phyloP scores from a whole-genome alignment of 1,140 invertebrate genomes.

The Phymorhynchus buccinoides region DNA sequence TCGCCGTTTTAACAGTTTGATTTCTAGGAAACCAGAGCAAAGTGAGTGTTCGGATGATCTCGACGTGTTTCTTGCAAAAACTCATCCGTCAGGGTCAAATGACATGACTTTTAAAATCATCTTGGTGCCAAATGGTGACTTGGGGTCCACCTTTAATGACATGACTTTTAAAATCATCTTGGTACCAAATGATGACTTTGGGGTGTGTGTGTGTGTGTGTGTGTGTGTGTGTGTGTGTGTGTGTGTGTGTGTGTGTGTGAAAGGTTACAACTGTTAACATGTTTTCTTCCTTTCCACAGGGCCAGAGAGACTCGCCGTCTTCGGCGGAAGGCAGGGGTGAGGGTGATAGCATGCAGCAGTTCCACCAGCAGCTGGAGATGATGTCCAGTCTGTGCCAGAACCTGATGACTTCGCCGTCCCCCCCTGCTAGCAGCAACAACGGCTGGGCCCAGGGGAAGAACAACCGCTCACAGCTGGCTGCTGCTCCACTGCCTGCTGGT shows the following conservation, averaged over 20 bases:
- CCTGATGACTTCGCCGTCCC: slow-evolving; percentile 44
- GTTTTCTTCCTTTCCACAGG: neutral
- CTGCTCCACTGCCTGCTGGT: slow-evolving; percentile 16
- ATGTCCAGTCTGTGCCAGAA: slow-evolving; percentile 59
- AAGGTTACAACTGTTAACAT: no score
- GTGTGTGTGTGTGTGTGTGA: neutral
- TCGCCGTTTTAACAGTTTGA: no score
- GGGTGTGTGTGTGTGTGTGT: neutral
- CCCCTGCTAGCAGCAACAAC: no score
- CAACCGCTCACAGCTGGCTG: slow-evolving; percentile 1
- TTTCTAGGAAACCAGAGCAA: no score
- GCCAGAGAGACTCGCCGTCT: slow-evolving; percentile 54
- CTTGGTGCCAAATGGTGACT: no score
- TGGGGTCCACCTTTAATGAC: no score
- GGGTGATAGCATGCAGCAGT: slow-evolving; percentile 1
- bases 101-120: no score
- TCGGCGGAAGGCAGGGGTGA: slow-evolving; percentile 58
- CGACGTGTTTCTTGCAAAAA: no score
- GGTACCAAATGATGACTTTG: no score
- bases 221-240: neutral
- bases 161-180: no score
- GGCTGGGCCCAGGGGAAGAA: neutral
- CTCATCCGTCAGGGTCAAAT: no score
- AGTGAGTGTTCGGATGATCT: no score
- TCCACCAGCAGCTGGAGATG: slow-evolving; percentile 61